Percentiles rank a stretch among this genome's conserved stretches.
These are phyloP conservation scores for Gouania willdenowi DNA, from an alignment of 2,797 vertebrate species.

Conservation along the genomic window DNA sequence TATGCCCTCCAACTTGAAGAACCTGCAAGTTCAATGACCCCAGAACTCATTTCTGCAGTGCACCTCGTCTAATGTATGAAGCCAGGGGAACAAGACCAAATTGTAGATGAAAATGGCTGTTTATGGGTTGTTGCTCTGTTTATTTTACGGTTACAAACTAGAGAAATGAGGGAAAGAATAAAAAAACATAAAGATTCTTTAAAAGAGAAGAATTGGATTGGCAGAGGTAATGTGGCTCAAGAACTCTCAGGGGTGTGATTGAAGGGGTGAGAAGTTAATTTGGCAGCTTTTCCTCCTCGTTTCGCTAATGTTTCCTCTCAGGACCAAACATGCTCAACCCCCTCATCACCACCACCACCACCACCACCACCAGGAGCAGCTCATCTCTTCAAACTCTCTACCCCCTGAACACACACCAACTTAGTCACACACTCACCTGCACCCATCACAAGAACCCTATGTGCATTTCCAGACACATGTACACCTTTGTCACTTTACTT, in stretches of 20 bases:
- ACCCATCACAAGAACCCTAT: conserved; percentile 36
- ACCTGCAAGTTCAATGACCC: conserved; percentile 27
- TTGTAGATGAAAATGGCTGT: no score
- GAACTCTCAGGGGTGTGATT: conserved; percentile 99
- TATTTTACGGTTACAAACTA: no score
- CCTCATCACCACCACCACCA: conserved; percentile 47
- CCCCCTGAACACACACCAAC: conserved; percentile 35
- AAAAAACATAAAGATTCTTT: conserved; percentile 39
- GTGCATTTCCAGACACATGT: conserved; percentile 8
- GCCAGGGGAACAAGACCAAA: background rate
- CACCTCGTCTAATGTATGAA: conserved; percentile 33
- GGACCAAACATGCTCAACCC: conserved; percentile 63
- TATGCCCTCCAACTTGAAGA: no score
- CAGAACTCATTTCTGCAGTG: conserved; percentile 20
- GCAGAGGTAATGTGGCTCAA: conserved; percentile 86
- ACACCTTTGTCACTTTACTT: conserved; percentile 43
- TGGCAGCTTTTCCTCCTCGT: conserved; percentile 97
- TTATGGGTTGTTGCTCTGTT: conserved; percentile 42
- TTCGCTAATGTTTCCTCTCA: conserved; percentile 95
- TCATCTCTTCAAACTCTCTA: conserved; percentile 57
- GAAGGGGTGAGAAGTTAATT: conserved; percentile 99
- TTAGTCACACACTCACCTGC: conserved; percentile 34
- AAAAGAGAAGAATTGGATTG: conserved; percentile 80
- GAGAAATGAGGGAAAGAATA: no score
- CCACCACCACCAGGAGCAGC: no score